Conservation (phyloP, 2,888 invertebrate species). For the Carcina quercana region DNA sequence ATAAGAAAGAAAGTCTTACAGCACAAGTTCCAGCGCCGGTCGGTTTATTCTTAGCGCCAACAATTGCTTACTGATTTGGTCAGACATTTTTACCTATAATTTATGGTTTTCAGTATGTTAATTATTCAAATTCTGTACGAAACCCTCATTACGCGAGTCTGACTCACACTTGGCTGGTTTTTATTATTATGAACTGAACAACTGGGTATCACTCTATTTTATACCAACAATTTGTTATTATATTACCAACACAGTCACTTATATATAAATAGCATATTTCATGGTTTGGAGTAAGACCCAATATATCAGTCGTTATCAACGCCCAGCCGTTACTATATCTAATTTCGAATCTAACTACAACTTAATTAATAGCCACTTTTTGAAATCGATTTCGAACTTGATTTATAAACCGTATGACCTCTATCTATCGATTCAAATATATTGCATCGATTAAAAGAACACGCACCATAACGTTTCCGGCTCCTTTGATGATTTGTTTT, state of each 20-base stretch:
- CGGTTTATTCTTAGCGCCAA: too few relatives aligned
- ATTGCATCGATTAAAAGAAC: conserved; percentile 46
- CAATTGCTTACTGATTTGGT: too few relatives aligned
- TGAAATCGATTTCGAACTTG: conserved; percentile 70
- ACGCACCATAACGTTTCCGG: conserved; percentile 30
- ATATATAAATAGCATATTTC: conserved; percentile 25
- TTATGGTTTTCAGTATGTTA: conserved; percentile 26
- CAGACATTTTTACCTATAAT: too few relatives aligned
- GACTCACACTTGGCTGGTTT: too few relatives aligned
- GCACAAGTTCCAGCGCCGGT: too few relatives aligned
- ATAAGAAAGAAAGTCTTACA: too few relatives aligned
- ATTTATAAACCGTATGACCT: conserved; percentile 69
- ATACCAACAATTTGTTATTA: too few relatives aligned
- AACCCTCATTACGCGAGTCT: too few relatives aligned
- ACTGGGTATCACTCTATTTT: too few relatives aligned
- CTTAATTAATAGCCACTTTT: conserved; percentile 74
- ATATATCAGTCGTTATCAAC: conserved; percentile 51
- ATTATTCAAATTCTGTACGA: too few relatives aligned
- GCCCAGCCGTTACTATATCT: conserved; percentile 61
- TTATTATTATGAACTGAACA: too few relatives aligned
- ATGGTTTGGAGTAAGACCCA: conserved; percentile 24
- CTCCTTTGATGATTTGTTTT: conserved; percentile 38
- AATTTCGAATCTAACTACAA: conserved; percentile 71
- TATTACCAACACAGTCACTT: conserved; percentile 20
- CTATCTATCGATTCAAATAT: conserved; percentile 60